phyloP scores from a whole-genome alignment of 2,888 invertebrate species.

The Dryocosmus kuriphilus region DNA sequence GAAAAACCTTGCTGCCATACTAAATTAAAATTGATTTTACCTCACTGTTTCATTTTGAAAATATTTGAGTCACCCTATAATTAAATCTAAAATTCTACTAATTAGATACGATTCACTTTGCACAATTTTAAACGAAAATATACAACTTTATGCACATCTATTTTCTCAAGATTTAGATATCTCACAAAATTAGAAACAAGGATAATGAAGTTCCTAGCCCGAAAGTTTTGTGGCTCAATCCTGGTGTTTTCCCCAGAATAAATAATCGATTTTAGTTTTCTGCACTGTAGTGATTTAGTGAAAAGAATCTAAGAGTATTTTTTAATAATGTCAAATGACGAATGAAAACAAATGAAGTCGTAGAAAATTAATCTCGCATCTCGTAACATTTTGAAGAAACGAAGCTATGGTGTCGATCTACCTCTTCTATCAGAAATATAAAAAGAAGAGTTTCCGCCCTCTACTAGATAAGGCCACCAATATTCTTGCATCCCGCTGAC shows the following conservation, averaged over 20 bases:
- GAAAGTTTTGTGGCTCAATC: not conserved
- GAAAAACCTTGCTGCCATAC: not conserved
- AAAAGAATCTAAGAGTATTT: not conserved
- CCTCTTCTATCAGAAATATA: constrained; percentile 33
- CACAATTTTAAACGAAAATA: not conserved
- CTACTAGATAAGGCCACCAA: constrained; percentile 16
- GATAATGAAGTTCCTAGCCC: not conserved
- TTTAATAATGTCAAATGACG: not conserved
- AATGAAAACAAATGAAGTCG: constrained; percentile 6
- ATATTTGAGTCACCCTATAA: not conserved
- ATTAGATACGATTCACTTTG: not conserved
- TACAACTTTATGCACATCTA: not conserved
- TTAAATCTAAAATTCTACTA: not conserved
- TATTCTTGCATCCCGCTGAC: constrained; percentile 29
- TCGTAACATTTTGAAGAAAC: constrained; percentile 31
- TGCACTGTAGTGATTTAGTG: not conserved
- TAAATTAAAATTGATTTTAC: not conserved
- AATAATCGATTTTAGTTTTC: not conserved
- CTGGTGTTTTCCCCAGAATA: not conserved
- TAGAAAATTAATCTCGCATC: constrained; percentile 9
- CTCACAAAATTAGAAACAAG: not conserved
- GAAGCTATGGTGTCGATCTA: constrained; percentile 25
- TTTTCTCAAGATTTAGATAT: not conserved
- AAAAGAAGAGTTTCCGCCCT: constrained; percentile 29
- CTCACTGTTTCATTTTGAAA: not conserved